Conservation (phyloP, 1,140 invertebrate species). For the Calephelis virginiensis region DNA sequence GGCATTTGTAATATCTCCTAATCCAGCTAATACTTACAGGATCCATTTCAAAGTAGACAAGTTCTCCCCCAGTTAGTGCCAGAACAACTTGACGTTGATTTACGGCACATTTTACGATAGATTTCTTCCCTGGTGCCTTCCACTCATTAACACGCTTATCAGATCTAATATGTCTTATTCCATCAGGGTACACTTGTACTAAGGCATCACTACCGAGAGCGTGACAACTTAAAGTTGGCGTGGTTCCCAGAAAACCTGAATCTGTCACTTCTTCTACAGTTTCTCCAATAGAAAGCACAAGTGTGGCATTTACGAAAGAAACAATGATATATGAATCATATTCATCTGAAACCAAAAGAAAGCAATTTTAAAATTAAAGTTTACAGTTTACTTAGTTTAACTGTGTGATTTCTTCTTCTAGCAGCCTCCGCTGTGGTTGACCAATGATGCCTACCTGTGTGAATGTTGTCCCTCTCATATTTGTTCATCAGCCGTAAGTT, state of each 20-base stretch:
- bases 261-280: slow-evolving; percentile 99
- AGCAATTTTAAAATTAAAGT: slow-evolving; percentile 49
- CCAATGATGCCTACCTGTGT: slow-evolving; percentile 68
- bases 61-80: slow-evolving; percentile 96
- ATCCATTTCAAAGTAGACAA: slow-evolving; percentile 99
- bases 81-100: slow-evolving; percentile 99
- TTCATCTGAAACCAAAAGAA: slow-evolving; percentile 91
- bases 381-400: slow-evolving; percentile 24
- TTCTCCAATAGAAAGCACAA: slow-evolving; percentile 99
- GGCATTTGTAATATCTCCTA: slow-evolving; percentile 31
- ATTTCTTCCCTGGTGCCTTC: slow-evolving; percentile 98
- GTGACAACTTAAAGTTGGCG: slow-evolving; percentile 97
- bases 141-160: slow-evolving; percentile 99
- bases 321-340: slow-evolving; percentile 99
- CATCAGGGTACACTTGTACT: slow-evolving; percentile 99
- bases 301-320: slow-evolving; percentile 99
- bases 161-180: slow-evolving; percentile 98
- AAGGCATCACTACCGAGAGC: slow-evolving; percentile 98
- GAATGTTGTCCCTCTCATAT: slow-evolving; percentile 54
- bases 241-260: slow-evolving; percentile 99
- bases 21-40: slow-evolving; percentile 83
- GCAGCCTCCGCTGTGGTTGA: slow-evolving; percentile 48
- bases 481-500: slow-evolving; percentile 62
- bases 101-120: slow-evolving; percentile 98
- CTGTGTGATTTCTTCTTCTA: slow-evolving; percentile 37